Evolutionary conservation across 2,113 vertebrate species (phyloP).

Genomic region (Furnarius figulus): DNA sequence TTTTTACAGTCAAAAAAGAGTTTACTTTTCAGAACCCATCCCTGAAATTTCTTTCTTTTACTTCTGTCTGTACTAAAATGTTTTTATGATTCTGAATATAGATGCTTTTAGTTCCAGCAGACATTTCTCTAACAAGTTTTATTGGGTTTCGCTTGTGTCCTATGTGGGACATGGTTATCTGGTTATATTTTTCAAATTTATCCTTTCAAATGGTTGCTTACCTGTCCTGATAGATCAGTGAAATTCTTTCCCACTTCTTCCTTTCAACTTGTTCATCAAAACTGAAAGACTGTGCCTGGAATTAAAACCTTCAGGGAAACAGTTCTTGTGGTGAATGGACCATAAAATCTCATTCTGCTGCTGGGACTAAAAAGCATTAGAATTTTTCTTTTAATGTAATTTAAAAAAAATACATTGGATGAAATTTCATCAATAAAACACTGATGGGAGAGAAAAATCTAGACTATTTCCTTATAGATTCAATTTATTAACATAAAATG

Average conservation of each 20-base stretch:
- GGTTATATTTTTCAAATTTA: background rate
- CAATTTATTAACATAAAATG: background rate
- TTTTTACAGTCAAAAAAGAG: background rate
- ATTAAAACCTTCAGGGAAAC: background rate
- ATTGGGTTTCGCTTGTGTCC: background rate
- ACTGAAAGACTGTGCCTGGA: background rate
- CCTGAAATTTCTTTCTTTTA: background rate
- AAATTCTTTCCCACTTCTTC: background rate
- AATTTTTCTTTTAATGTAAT: background rate
- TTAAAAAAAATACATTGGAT: background rate
- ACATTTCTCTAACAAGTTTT: background rate
- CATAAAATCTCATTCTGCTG: background rate
- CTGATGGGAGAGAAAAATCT: background rate
- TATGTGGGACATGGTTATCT: background rate
- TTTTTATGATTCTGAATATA: background rate
- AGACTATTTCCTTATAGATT: background rate
- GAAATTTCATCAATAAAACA: background rate
- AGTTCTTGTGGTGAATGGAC: background rate
- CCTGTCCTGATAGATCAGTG: background rate
- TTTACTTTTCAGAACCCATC: background rate
- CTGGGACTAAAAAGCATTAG: background rate
- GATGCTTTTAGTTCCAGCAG: background rate
- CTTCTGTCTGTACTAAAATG: background rate
- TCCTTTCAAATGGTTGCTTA: background rate
- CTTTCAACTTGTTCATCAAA: background rate